Evolutionary conservation across 2,888 invertebrate species (phyloP), one percentile per base, ranked within the genome.

Genomic region (Alviniconcha strummeri): DNA sequence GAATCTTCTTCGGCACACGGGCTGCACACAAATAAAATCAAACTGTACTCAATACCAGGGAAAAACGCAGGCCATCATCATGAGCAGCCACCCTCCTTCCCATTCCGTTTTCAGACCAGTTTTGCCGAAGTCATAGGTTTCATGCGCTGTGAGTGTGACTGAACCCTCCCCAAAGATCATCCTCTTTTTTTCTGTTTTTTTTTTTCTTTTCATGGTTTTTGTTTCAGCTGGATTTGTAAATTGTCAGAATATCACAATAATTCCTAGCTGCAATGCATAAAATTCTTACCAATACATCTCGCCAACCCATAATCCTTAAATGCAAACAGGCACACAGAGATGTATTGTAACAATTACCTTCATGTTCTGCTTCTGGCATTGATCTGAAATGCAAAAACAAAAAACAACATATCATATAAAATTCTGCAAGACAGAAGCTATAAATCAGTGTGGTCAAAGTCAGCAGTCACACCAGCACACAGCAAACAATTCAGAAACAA

Each of bases 1-100:
- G 95, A 90, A 99, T 98, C 92, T 97, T 96, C 92, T 99, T 99
- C 0, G 99, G 99, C 69, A 99, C 99, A 86, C 97, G 95, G n/a
- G 99, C 99, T 95, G 90, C 56, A 92, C 92, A 57, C 19, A 57
- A 77, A 57, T 3, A 52, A 76, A n/a, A 13, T 17, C 55, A 17
- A 17, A 69, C 13, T 13, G 15, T 64, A 36, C 36, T 0, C 36
- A 36, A 36, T 36, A 36, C 36, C 36, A 36, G 0, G 36, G 36
- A 36, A 36, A 36, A 36, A 36, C 36, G 36, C 36, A 36, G 36
- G 36, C 36, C 36, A 36, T 36, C 36, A 36, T 36, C 36, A 36
- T 36, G 36, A 36, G 36, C 64, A 64, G 64, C 15, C 11, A 15
- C 15, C 64, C 15, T 64, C 15, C 15, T 9, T 64, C 15, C 64